Base-by-base conservation (phyloP, 1,140 invertebrate genomes). In the Belonocnema kinseyi region DNA sequence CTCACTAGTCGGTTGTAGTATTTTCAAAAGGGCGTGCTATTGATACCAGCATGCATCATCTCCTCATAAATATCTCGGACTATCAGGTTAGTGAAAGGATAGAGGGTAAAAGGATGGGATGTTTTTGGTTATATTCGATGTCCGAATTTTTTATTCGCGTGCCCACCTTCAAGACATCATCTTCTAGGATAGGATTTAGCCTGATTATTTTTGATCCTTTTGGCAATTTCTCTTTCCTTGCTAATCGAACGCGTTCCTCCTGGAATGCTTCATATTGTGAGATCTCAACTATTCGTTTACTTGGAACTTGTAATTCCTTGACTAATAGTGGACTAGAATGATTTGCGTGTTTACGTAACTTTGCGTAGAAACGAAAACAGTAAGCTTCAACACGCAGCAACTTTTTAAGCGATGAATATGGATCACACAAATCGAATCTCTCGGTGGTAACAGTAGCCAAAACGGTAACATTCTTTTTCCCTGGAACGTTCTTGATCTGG, bases 1-100 rank as follows among this genome's bases (percentile, higher is more conserved):
- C 21, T 2, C 21, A 26, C 1, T 26, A 26, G 21, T 26, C 21
- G 21, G 75, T 26, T 1, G 78, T 78, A 10, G 16, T 51, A 46
- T 75, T 80, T 53, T 19, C 2, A 70, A 82, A 82, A 0, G 74
- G 74, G 8, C 72, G 26, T 26, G 21, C 21, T 3, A 26, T 26
- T 26, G 3, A 26, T 26, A 26, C 21, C 21, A 26, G 21, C 21
- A 3, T 26, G 21, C 21, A 26, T 26, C 21, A 26, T 26, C 21
- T 26, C 21, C 21, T 26, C 21, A 26, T 26, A 3, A 26, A 26
- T 26, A 26, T 26, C 21, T 26, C 21, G 21, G 21, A 26, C 21
- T 26, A 26, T 26, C 1, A 26, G 21, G 21, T 26, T 26, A 3
- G 21, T 26, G 21, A 26, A 26, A 26, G 21, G 3, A 26, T 26